A percentile compares a stretch with the other conserved stretches of the same genome.
Evolutionary conservation across 2,888 invertebrate genomes (phyloP).

Genomic region (Chymomyza caudatula): DNA sequence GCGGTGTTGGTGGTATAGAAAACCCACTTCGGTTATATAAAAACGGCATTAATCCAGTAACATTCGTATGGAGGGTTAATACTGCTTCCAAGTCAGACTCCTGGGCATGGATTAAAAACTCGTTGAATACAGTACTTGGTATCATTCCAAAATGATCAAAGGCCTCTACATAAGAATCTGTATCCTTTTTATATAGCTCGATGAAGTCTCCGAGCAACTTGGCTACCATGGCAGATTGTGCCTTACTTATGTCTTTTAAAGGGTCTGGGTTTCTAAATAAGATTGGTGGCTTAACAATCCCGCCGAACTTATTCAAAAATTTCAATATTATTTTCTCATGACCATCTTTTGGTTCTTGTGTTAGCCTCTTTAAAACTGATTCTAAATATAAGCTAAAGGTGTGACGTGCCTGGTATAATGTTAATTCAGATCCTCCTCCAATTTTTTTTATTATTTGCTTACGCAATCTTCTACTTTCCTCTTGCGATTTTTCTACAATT

Average conservation of each 20-base stretch:
- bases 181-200: constrained; percentile 89
- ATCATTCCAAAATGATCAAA: constrained; percentile 82
- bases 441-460: constrained; percentile 79
- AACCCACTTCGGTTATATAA: constrained; percentile 76
- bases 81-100: constrained; percentile 76
- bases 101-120: constrained; percentile 81
- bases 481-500: constrained; percentile 75
- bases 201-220: constrained; percentile 90
- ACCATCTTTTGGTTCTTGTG: constrained; percentile 76
- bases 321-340: constrained; percentile 83
- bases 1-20: constrained; percentile 75
- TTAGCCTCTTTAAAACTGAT: constrained; percentile 84
- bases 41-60: constrained; percentile 77
- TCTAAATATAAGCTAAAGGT: constrained; percentile 88
- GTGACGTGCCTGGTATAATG: constrained; percentile 84
- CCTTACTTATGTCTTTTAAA: constrained; percentile 86
- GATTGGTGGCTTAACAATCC: constrained; percentile 84
- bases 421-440: constrained; percentile 82
- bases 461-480: constrained; percentile 73
- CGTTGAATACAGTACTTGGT: constrained; percentile 80
- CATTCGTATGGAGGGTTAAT: constrained; percentile 75
- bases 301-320: constrained; percentile 86
- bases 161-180: constrained; percentile 86
- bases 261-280: constrained; percentile 79
- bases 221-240: constrained; percentile 89